These are phyloP conservation scores for Spinus pinus DNA, from an alignment of 2,797 vertebrate species.

Conservation along the genomic window DNA sequence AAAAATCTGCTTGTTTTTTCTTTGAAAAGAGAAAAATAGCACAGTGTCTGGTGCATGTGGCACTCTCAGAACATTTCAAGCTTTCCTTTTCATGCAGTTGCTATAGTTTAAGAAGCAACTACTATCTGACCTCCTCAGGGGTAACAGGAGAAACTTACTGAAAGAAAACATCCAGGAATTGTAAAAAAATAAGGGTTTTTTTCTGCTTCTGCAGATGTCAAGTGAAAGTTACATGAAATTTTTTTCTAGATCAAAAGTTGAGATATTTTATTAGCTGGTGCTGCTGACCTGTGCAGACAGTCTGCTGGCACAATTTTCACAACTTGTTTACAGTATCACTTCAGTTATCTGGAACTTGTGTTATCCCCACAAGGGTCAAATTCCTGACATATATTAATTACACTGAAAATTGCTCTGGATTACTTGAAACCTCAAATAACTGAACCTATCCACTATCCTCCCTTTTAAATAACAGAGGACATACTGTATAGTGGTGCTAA, in stretches of 20 bases:
- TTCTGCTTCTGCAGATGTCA: not conserved
- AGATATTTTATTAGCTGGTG: conserved; percentile 44
- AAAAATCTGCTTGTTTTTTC: not conserved
- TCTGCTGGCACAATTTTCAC: conserved; percentile 20
- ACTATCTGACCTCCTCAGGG: conserved; percentile 1
- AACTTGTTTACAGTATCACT: conserved; percentile 22
- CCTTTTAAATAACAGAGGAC: conserved; percentile 40
- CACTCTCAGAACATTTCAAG: not conserved
- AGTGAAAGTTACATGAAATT: not conserved
- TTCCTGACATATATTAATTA: conserved; percentile 60
- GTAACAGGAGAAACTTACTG: conserved; percentile 1
- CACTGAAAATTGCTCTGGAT: conserved; percentile 44
- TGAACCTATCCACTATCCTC: not conserved
- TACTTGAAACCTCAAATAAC: conserved; percentile 54
- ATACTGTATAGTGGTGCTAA: not conserved
- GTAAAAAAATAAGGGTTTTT: not conserved
- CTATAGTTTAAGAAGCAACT: conserved; percentile 12
- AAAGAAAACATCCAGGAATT: conserved; percentile 40
- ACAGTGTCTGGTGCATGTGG: not conserved
- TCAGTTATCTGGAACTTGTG: conserved; percentile 23
- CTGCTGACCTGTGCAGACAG: conserved; percentile 1
- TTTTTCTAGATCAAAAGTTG: conserved; percentile 12
- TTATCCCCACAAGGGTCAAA: conserved; percentile 49
- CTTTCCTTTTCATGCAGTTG: not conserved
- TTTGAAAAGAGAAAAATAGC: not conserved